Base-by-base conservation (phyloP, 2,888 invertebrate genomes). In the Cordilura impudica region DNA sequence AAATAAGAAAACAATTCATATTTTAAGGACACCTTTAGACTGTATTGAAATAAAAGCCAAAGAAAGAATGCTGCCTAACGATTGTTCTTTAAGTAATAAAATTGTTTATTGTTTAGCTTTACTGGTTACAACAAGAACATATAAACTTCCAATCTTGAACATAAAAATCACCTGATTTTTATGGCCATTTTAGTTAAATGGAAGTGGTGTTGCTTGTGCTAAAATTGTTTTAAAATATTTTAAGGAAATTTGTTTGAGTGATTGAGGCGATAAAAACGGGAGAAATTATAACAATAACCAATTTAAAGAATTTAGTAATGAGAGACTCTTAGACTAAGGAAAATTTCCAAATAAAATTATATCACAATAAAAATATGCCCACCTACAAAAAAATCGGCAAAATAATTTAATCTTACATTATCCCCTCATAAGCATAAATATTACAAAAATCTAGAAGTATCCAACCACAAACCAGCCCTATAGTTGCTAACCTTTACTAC, bases 401-500 rank as follows among this genome's bases (percentile, higher is more conserved):
- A 16, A 18, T 43, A 54, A 19, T 12, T 4, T 26, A 39, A 70
- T n/a, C 10, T 2, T 16, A 31, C 1, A 19, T 0, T 54, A n/a
- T 51, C 16, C 12, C 35, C 10, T 7, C 3, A 23, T 58, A 14
- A 71, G 53, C 29, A 45, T 23, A 10, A 19, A 54, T 1, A 16
- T n/a, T 29, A 54, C 18, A 18, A 26, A 58, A 39, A 16, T n/a
- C 45, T 3, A 73, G 53, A 19, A 53, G 14, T 35, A 10, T 12
- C 12, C 1, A 56, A 23, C 26, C 18, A 51, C n/a, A 67, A 65
- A 16, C 43, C 18, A 65, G 16, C 43, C 18, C 8, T 31, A 45
- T 39, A n/a, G n/a, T n/a, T n/a, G n/a, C n/a, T n/a, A n/a, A 43
- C 4, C 12, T 54, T 31, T 23, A 61, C 61, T 45, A 61, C 18